A percentile compares a stretch with the other conserved stretches of the same genome.
Conservation (phyloP, 2,888 invertebrate genomes). For the Acholoe squamosa region DNA sequence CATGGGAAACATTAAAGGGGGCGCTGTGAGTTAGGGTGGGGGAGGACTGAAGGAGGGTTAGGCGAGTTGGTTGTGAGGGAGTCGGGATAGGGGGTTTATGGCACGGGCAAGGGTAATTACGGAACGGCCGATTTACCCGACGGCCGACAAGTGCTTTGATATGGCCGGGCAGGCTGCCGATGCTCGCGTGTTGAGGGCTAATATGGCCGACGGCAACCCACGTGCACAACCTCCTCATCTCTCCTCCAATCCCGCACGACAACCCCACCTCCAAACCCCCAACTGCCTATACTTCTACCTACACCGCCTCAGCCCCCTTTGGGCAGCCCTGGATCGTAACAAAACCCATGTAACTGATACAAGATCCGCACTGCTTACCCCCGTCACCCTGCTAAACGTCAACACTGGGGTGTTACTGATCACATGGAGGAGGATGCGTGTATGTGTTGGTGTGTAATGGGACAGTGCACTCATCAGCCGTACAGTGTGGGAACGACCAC, state of each 20-base stretch:
- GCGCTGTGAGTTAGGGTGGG: constrained; percentile 1
- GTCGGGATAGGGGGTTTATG: background rate
- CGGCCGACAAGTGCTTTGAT: constrained; percentile 37
- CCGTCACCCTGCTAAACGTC: background rate
- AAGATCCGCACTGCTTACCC: constrained; percentile 17
- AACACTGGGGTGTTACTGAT: background rate
- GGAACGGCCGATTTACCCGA: background rate
- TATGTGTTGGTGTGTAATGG: background rate
- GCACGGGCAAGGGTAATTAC: constrained; percentile 24
- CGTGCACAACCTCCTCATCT: background rate
- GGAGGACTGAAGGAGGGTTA: background rate
- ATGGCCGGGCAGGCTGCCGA: background rate
- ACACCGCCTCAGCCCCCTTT: background rate
- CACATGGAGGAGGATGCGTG: background rate
- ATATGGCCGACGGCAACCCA: background rate
- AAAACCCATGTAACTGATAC: background rate
- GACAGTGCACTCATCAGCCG: background rate
- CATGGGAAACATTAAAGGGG: constrained; percentile 9
- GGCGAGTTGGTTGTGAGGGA: constrained; percentile 17
- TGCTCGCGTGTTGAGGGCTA: constrained; percentile 5
- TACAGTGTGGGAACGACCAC: background rate
- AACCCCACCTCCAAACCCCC: background rate
- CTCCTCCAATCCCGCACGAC: background rate
- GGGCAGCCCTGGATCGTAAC: background rate
- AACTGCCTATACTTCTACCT: background rate